Percentiles rank a stretch among this genome's conserved stretches.
These are phyloP conservation scores for Microctonus aethiopoides DNA, from an alignment of 2,888 invertebrate species.

Conservation along the genomic window DNA sequence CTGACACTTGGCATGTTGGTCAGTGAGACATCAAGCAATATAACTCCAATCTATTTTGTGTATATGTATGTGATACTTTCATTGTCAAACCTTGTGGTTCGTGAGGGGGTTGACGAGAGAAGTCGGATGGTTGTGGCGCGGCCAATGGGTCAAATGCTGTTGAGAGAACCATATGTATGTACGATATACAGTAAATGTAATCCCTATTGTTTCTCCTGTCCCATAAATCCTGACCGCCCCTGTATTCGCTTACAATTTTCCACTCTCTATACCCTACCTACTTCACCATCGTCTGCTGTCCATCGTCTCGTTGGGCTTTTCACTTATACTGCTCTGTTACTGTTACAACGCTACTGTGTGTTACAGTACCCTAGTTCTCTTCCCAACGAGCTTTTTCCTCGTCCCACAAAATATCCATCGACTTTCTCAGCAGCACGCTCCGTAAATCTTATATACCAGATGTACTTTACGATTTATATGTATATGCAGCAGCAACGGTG, in stretches of 20 bases:
- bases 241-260: constrained; percentile 30
- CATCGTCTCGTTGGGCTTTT: background rate
- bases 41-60: constrained; percentile 38
- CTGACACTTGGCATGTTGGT: background rate
- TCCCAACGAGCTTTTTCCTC: constrained; percentile 26
- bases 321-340: background rate
- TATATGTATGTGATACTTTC: constrained; percentile 40
- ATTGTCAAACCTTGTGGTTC: constrained; percentile 42
- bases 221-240: constrained; percentile 54
- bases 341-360: background rate
- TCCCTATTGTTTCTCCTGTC: constrained; percentile 59
- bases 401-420: constrained; percentile 38
- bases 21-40: constrained; percentile 30
- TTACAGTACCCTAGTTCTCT: background rate
- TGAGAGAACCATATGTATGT: background rate
- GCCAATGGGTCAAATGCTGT: background rate
- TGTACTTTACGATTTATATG: constrained; percentile 52
- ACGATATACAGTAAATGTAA: constrained; percentile 46
- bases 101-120: constrained; percentile 25
- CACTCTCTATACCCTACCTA: background rate
- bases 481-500: constrained; percentile 25
- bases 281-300: constrained; percentile 1
- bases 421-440: constrained; percentile 48
- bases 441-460: constrained; percentile 57
- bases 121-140: constrained; percentile 36